Evolutionary conservation across 2,888 invertebrate genomes (phyloP).

Genomic region (Cerceris ruficornis): DNA sequence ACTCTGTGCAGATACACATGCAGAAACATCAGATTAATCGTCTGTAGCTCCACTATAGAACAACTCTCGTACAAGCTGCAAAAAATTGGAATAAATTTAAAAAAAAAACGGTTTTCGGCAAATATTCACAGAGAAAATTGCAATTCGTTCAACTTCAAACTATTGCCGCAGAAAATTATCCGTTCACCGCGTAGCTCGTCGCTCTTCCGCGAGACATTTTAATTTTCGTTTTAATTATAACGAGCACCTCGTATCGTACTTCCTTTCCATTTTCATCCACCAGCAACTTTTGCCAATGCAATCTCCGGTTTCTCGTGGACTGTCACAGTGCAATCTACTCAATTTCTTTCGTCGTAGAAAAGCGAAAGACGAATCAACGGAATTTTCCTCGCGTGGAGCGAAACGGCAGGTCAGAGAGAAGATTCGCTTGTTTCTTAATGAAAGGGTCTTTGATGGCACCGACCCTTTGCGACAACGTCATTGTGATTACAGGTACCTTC

Average conservation of each 20-base stretch:
- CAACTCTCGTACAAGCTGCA: too few relatives aligned
- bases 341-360: constrained; percentile 53
- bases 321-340: constrained; percentile 43
- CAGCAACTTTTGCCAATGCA: not conserved
- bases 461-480: constrained; percentile 57
- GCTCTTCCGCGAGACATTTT: constrained; percentile 2
- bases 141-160: too few relatives aligned
- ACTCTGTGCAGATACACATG: too few relatives aligned
- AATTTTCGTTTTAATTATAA: constrained; percentile 1
- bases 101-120: too few relatives aligned
- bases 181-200: not conserved
- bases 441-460: constrained; percentile 56
- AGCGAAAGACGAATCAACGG: constrained; percentile 27
- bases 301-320: not conserved
- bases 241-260: not conserved
- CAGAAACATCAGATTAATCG: too few relatives aligned
- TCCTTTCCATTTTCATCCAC: not conserved
- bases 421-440: constrained; percentile 67
- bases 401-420: constrained; percentile 47
- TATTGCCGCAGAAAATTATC: not conserved
- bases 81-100: too few relatives aligned
- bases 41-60: too few relatives aligned
- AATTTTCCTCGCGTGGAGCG: constrained; percentile 48
- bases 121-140: constrained; percentile 2
- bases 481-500: constrained; percentile 63